Evolutionary conservation across 2,797 vertebrate species (phyloP).

Genomic region (Coluber constrictor): DNA sequence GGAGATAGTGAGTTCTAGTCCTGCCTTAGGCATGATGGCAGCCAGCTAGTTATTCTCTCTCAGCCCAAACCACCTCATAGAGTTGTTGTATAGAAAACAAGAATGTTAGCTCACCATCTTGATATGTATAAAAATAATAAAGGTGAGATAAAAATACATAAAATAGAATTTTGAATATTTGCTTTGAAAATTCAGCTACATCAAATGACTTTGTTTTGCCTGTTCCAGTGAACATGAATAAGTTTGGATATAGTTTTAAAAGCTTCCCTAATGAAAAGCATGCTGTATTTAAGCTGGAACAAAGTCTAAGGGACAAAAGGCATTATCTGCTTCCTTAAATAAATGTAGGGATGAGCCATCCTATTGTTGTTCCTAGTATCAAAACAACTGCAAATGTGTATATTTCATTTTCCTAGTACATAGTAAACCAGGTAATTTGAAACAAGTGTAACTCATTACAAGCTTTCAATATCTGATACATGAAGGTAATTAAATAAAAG

Average conservation of each 20-base stretch:
- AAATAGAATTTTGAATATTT: neutral
- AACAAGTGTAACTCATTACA: neutral
- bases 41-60: neutral
- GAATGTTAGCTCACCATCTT: neutral
- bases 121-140: neutral
- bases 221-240: conserved; percentile 25
- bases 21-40: neutral
- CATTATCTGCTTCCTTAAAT: neutral
- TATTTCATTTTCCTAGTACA: neutral
- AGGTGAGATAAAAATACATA: neutral
- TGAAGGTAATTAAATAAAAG: neutral
- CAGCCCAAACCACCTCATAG: neutral
- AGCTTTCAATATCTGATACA: neutral
- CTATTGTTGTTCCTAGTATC: neutral
- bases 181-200: conserved; percentile 4
- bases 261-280: neutral
- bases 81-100: neutral
- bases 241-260: neutral
- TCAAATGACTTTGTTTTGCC: neutral
- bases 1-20: neutral
- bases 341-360: neutral
- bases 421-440: neutral
- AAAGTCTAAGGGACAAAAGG: neutral
- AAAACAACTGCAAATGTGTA: neutral
- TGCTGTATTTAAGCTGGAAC: neutral